Conservation (phyloP, 1,140 invertebrate species). For the Mactra quadrangularis region DNA sequence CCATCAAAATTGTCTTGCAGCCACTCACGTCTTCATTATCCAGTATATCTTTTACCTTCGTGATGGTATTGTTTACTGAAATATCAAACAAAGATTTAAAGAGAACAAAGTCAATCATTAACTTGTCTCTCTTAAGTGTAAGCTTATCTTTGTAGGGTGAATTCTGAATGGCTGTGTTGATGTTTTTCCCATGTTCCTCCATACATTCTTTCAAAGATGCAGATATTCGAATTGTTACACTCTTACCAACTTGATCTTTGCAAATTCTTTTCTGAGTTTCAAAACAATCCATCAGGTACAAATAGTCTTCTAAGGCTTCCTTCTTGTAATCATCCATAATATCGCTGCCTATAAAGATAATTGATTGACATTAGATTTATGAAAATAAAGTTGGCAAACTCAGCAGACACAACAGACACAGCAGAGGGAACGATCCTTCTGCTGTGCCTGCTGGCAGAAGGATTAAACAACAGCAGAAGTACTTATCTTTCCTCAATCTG, state of each 20-base stretch:
- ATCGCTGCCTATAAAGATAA: too few relatives aligned
- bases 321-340: too few relatives aligned
- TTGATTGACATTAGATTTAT: too few relatives aligned
- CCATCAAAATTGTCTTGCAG: too few relatives aligned
- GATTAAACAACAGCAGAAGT: too few relatives aligned
- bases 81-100: slow-evolving; percentile 32
- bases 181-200: background rate
- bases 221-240: slow-evolving; percentile 4
- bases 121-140: background rate
- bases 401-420: too few relatives aligned
- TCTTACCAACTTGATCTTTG: background rate
- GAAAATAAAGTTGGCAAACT: too few relatives aligned
- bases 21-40: background rate
- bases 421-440: too few relatives aligned
- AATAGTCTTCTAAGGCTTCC: slow-evolving; percentile 26
- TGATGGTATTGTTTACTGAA: slow-evolving; percentile 27
- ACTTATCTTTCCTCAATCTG: too few relatives aligned
- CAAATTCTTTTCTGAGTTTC: too few relatives aligned
- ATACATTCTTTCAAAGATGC: background rate
- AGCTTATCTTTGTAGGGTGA: slow-evolving; percentile 16
- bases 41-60: slow-evolving; percentile 26
- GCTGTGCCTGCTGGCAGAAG: too few relatives aligned
- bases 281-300: too few relatives aligned
- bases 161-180: background rate
- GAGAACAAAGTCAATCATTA: slow-evolving; percentile 28